Percentiles rank a stretch among this genome's conserved stretches.
These are phyloP conservation scores for Drosophila mercatorum DNA, from an alignment of 2,888 invertebrate genomes.

Conservation along the genomic window DNA sequence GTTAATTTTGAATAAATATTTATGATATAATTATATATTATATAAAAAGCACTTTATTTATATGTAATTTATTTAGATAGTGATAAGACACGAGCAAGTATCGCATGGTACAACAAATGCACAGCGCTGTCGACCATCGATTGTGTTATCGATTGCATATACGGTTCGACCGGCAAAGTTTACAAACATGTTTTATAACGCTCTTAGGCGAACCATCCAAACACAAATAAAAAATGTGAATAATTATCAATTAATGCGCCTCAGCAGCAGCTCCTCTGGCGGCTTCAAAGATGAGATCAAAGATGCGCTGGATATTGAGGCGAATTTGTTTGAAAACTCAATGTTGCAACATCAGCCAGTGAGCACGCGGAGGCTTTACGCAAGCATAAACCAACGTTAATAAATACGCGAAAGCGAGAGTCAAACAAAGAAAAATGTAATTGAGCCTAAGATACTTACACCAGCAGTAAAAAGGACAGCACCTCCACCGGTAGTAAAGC, in stretches of 20 bases:
- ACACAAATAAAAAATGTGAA: conserved; percentile 34
- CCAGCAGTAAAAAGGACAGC: conserved; percentile 11
- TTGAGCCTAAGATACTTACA: neutral
- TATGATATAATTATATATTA: no score
- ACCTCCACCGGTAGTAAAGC: conserved; percentile 2
- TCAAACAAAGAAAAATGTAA: neutral
- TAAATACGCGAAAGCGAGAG: conserved; percentile 21
- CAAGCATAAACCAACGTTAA: conserved; percentile 38
- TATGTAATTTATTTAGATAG: no score
- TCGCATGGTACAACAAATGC: neutral
- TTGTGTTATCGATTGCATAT: conserved; percentile 16
- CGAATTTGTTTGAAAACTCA: conserved; percentile 78
- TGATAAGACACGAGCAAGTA: neutral
- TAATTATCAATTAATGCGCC: conserved; percentile 30
- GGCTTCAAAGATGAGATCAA: conserved; percentile 64
- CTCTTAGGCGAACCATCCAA: conserved; percentile 51
- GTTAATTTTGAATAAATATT: neutral
- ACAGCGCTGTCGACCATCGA: conserved; percentile 1
- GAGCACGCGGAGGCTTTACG: conserved; percentile 61
- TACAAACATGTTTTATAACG: conserved; percentile 59
- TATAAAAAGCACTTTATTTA: no score
- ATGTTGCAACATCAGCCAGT: conserved; percentile 64
- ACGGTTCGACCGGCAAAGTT: conserved; percentile 13
- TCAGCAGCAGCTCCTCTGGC: conserved; percentile 35
- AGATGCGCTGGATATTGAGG: conserved; percentile 72